Evolutionary conservation across 2,797 vertebrate genomes (phyloP).

Genomic region (Adrianichthys oophorus): DNA sequence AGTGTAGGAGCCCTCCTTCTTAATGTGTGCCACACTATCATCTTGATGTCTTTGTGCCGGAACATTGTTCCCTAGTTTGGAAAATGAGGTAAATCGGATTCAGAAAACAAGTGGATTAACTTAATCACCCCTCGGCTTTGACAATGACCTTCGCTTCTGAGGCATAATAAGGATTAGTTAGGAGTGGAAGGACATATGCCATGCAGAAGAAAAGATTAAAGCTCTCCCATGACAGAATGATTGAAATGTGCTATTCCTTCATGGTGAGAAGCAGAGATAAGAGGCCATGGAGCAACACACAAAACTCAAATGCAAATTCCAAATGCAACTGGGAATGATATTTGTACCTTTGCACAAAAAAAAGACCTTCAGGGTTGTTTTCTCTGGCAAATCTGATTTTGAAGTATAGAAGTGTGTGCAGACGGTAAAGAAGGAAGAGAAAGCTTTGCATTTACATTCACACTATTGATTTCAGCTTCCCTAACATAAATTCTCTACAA

Average conservation of each 20-base stretch:
- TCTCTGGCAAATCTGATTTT: slow-evolving; percentile 22
- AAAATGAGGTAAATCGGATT: slow-evolving; percentile 78
- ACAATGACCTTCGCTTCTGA: slow-evolving; percentile 80
- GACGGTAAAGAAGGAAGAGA: slow-evolving; percentile 35
- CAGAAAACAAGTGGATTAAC: slow-evolving; percentile 82
- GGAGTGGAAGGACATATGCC: slow-evolving; percentile 79
- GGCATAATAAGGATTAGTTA: slow-evolving; percentile 77
- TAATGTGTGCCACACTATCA: slow-evolving; percentile 62
- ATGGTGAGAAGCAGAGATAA: slow-evolving; percentile 61
- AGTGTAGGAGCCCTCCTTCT: slow-evolving; percentile 54
- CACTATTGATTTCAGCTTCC: slow-evolving; percentile 56
- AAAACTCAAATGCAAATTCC: slow-evolving; percentile 35
- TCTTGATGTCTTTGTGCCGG: slow-evolving; percentile 74
- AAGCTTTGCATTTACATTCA: slow-evolving; percentile 57
- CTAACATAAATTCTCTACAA: slow-evolving; percentile 44
- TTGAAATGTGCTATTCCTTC: slow-evolving; percentile 70
- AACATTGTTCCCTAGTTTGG: slow-evolving; percentile 75
- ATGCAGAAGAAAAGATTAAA: slow-evolving; percentile 73
- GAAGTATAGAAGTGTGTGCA: slow-evolving; percentile 30
- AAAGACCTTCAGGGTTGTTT: slow-evolving; percentile 17
- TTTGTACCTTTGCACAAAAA: slow-evolving; percentile 19
- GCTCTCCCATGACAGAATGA: slow-evolving; percentile 70
- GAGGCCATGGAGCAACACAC: slow-evolving; percentile 39
- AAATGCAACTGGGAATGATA: slow-evolving; percentile 24
- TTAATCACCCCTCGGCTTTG: slow-evolving; percentile 78